Conservation (phyloP, 2,797 vertebrate species). For the Myripristis murdjan region DNA sequence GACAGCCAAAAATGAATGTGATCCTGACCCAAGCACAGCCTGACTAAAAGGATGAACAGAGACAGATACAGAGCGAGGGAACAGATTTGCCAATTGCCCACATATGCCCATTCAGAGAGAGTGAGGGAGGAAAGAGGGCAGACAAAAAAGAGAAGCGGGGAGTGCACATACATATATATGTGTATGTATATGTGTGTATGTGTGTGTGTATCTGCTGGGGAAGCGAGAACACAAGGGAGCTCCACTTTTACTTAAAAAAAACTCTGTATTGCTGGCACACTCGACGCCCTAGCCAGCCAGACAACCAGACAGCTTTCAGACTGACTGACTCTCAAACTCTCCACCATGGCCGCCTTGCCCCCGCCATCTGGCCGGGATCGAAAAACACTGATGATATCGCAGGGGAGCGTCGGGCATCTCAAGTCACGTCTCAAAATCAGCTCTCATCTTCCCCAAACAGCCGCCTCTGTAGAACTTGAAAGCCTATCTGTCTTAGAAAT, state of each 20-base stretch:
- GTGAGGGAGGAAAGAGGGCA: not conserved
- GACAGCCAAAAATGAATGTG: slow-evolving; percentile 46
- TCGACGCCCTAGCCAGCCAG: slow-evolving; percentile 31
- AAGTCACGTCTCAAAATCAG: slow-evolving; percentile 46
- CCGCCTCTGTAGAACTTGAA: slow-evolving; percentile 35
- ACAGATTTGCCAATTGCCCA: slow-evolving; percentile 23
- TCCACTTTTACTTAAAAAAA: slow-evolving; percentile 51
- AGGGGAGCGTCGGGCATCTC: slow-evolving; percentile 48
- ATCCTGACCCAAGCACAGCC: slow-evolving; percentile 39
- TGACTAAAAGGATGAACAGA: slow-evolving; percentile 37
- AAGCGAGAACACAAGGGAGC: slow-evolving; percentile 20
- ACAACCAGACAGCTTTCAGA: slow-evolving; percentile 56
- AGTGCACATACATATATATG: slow-evolving; percentile 17
- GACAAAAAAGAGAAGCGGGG: not conserved
- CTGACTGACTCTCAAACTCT: slow-evolving; percentile 44
- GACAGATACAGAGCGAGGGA: slow-evolving; percentile 13
- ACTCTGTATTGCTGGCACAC: slow-evolving; percentile 50
- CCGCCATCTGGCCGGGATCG: slow-evolving; percentile 69
- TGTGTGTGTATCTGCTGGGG: slow-evolving; percentile 16
- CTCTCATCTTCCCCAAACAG: slow-evolving; percentile 51
- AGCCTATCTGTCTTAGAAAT: slow-evolving; percentile 29
- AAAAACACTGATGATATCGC: slow-evolving; percentile 67
- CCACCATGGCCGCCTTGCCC: slow-evolving; percentile 21
- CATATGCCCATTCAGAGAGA: slow-evolving; percentile 28
- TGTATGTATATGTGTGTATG: too few relatives aligned